Conservation (phyloP, 1,140 invertebrate species). For the Reticulitermes speratus region DNA sequence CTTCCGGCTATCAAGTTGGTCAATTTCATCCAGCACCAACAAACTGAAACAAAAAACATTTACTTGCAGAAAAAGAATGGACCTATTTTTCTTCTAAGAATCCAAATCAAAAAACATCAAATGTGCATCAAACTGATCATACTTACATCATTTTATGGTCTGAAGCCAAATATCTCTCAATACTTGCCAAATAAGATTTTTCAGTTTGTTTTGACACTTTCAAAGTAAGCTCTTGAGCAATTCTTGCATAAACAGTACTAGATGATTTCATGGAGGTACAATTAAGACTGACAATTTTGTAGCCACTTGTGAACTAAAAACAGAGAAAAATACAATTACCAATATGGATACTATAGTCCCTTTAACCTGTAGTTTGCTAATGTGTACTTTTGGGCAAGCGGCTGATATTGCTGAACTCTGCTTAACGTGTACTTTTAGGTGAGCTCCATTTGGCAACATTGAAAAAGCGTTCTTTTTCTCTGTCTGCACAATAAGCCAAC, state of each 20-base stretch:
- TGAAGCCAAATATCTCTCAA: conserved; percentile 65
- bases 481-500: too few relatives aligned
- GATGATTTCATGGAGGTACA: conserved; percentile 79
- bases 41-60: conserved; percentile 57
- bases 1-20: conserved; percentile 81
- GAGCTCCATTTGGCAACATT: too few relatives aligned
- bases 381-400: too few relatives aligned
- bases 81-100: neutral
- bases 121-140: neutral
- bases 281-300: conserved; percentile 73
- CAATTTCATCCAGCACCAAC: conserved; percentile 94
- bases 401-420: too few relatives aligned
- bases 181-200: conserved; percentile 57
- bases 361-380: neutral
- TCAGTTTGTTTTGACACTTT: conserved; percentile 49
- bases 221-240: conserved; percentile 62
- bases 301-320: conserved; percentile 55
- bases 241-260: conserved; percentile 66
- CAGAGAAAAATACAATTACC: conserved; percentile 34
- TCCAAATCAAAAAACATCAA: neutral
- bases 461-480: too few relatives aligned
- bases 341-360: too few relatives aligned
- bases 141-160: conserved; percentile 66
- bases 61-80: neutral
- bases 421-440: too few relatives aligned